A percentile compares a stretch with the other conserved stretches of the same genome.
These are phyloP conservation scores for Pogonomyrmex barbatus DNA, from an alignment of 1,140 invertebrate species.

Conservation along the genomic window DNA sequence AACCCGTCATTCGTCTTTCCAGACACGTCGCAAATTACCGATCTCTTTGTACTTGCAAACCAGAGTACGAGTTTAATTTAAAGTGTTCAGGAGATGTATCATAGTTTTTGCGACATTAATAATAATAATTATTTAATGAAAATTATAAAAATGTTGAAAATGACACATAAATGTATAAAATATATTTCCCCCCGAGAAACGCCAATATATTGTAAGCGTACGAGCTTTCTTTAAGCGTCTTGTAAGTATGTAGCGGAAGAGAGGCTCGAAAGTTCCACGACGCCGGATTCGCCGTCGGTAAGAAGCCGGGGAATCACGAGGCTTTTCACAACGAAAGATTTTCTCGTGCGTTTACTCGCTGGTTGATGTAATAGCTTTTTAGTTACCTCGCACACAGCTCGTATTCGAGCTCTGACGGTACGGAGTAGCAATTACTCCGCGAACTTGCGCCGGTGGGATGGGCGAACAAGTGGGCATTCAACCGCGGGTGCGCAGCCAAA, in stretches of 20 bases:
- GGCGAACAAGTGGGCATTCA: constrained; percentile 73
- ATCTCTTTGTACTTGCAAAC: neutral
- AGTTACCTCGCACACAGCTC: constrained; percentile 60
- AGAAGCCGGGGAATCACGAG: constrained; percentile 46
- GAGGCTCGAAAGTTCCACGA: constrained; percentile 38
- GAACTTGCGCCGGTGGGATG: constrained; percentile 65
- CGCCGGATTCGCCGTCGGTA: constrained; percentile 40
- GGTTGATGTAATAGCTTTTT: constrained; percentile 69
- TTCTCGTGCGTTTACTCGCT: constrained; percentile 58
- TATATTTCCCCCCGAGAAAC: neutral
- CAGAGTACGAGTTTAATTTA: neutral
- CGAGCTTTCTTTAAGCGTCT: neutral
- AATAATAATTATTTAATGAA: neutral
- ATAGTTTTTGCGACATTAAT: neutral
- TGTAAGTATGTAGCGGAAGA: neutral
- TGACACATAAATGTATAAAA: neutral
- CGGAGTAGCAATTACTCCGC: constrained; percentile 71
- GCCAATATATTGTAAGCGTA: neutral
- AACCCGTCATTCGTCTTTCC: constrained; percentile 56
- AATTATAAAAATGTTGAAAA: neutral
- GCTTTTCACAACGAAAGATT: constrained; percentile 66
- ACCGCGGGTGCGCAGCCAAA: constrained; percentile 61
- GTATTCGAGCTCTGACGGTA: constrained; percentile 55
- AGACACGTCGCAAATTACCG: constrained; percentile 28
- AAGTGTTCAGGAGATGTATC: neutral